Conservation (phyloP, 2,113 vertebrate species). For the Toxotes jaculatrix region DNA sequence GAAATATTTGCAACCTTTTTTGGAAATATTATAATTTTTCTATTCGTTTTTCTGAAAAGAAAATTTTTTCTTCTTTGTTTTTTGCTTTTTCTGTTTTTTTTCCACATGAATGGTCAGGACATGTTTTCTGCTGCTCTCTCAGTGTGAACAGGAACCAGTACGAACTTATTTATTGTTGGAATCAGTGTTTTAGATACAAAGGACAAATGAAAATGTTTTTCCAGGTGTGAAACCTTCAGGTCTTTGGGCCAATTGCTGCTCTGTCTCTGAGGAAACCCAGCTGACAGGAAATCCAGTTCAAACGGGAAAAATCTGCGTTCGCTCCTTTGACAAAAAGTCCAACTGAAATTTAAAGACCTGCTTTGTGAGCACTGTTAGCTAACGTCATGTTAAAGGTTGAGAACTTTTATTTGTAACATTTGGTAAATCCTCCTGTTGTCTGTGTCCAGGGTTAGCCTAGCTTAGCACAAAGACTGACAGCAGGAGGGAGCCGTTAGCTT, state of each 20-base stretch:
- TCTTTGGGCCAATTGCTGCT: not conserved
- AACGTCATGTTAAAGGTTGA: not conserved
- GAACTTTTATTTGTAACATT: not conserved
- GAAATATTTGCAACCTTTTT: not conserved
- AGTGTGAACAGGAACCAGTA: not conserved
- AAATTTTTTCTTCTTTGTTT: too few species aligned
- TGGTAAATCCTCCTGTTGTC: not conserved
- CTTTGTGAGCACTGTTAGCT: constrained; percentile 35
- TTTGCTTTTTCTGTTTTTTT: too few species aligned
- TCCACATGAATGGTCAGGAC: too few species aligned
- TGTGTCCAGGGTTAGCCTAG: not conserved
- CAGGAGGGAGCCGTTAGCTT: not conserved
- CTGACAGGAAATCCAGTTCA: not conserved
- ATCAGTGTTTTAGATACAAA: not conserved
- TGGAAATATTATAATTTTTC: too few species aligned
- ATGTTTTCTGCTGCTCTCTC: not conserved
- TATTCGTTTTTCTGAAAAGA: not conserved
- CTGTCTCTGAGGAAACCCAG: not conserved
- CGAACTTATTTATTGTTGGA: not conserved
- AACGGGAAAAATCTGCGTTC: not conserved
- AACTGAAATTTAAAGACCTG: constrained; percentile 12
- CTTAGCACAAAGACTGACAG: not conserved
- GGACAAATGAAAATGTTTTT: not conserved
- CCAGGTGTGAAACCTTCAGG: not conserved
- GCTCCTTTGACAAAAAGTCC: constrained; percentile 1